Evolutionary conservation across 2,888 invertebrate genomes (phyloP), one percentile per base, ranked within the genome.

Genomic region (Lasius fuliginosus): DNA sequence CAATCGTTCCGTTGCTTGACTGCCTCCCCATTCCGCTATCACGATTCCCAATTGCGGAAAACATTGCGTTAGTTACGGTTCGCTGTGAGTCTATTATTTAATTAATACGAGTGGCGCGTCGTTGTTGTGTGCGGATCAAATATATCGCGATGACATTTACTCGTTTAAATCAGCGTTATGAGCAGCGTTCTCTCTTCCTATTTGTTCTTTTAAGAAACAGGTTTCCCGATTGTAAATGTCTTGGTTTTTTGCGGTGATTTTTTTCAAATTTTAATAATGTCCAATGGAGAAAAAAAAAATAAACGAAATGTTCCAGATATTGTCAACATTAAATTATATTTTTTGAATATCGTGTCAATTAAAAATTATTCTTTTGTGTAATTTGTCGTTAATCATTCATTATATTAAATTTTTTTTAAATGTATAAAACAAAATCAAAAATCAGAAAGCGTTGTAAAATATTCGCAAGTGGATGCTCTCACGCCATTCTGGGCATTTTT

Each of bases 1-100:
- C 12, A 27, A 46, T 73, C 30, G 23, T 42, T n/a, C n/a, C 69
- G 23, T n/a, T 30, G 33, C 62, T 53, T 53, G 12, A 23, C 58
- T 15, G 15, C 40, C 33, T n/a, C n/a, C 23, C n/a, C 49, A 12
- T 11, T 62, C 36, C 6, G 23, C 33, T 23, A 23, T 23, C 82
- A 49, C 42, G 15, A 46, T 60, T 62, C 18, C 62, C 42, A n/a
- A 3, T 73, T 49, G 69, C 60, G 40, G 40, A 30, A n/a, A 53
- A 5, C 36, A 42, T 46, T 42, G 68, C 49, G 49, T 68, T 62
- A 76, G 68, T 40, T 49, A 65, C 27, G 77, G 68, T 30, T 40
- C 36, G 49, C 46, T 53, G 49, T 68, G 49, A 46, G 40, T 83
- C 60, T 40, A 77, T 83, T 69, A 77, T 71, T 81, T 71, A 71